A percentile compares a stretch with the other conserved stretches of the same genome.
Conservation (phyloP, 2,113 vertebrate genomes). For the chimpanzee (Pan troglodytes) region DNA sequence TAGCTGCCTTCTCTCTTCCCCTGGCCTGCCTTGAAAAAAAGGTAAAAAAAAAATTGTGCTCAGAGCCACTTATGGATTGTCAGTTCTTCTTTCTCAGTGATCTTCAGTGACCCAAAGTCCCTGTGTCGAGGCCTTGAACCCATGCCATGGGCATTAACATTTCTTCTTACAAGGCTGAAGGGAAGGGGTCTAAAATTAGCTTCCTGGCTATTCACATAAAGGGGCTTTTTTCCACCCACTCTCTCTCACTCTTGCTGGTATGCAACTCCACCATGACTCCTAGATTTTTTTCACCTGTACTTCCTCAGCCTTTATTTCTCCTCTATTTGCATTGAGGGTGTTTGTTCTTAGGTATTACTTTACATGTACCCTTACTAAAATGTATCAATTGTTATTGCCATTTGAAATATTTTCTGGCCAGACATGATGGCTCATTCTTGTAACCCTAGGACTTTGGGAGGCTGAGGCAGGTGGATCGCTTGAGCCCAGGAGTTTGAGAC, state of each 20-base stretch:
- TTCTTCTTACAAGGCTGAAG: background rate
- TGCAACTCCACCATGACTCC: background rate
- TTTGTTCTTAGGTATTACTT: background rate
- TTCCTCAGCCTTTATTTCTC: background rate
- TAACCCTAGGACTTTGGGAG: too few species aligned
- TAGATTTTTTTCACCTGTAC: background rate
- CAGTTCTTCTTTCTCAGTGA: background rate
- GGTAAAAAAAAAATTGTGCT: background rate
- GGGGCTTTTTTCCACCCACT: background rate
- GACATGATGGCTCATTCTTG: too few species aligned
- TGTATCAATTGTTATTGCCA: background rate
- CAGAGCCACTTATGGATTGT: background rate
- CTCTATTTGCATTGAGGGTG: background rate
- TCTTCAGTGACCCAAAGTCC: background rate
- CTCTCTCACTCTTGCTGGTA: background rate
- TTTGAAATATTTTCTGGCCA: background rate
- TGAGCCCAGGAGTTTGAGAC: too few species aligned
- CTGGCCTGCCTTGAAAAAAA: background rate
- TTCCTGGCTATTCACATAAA: background rate
- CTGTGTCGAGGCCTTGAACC: background rate
- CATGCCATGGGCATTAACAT: background rate
- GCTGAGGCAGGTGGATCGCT: too few species aligned
- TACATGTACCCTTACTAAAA: background rate
- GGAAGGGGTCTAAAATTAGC: background rate
- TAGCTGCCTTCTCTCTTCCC: background rate